phyloP scores from a whole-genome alignment of 2,113 vertebrate species.

The Pluvialis apricaria region DNA sequence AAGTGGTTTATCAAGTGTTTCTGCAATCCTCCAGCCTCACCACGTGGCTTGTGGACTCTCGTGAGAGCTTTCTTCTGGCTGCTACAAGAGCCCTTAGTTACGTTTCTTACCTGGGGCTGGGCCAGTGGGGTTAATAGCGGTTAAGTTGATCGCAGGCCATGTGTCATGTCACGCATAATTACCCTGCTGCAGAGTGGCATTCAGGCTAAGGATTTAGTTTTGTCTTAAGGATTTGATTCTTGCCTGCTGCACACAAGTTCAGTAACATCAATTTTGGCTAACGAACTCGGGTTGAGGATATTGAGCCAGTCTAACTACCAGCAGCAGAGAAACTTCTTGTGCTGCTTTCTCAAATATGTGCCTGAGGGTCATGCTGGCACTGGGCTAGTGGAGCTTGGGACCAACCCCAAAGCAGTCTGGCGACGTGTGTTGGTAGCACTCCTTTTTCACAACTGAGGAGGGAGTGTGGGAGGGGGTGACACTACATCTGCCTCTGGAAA shows the following conservation, averaged over 20 bases:
- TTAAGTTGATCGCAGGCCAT: neutral
- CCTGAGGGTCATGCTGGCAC: neutral
- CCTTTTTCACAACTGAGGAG: neutral
- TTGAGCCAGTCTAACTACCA: neutral
- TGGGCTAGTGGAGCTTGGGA: neutral
- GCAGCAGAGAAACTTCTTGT: neutral
- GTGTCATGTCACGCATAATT: accelerated
- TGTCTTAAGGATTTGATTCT: neutral
- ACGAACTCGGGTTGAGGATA: neutral
- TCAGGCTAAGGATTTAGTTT: neutral
- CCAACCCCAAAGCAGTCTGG: neutral
- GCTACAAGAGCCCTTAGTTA: neutral
- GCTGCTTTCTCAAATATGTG: accelerated
- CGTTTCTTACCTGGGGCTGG: neutral
- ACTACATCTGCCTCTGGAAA: neutral
- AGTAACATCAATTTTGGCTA: neutral
- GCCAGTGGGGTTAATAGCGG: neutral
- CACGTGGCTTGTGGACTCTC: neutral
- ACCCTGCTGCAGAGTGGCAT: neutral
- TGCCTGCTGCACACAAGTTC: neutral
- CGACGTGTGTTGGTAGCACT: neutral
- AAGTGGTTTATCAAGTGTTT: neutral
- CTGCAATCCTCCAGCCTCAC: neutral
- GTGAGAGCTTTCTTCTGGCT: neutral
- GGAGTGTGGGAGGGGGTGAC: neutral